Evolutionary conservation across 1,140 invertebrate genomes (phyloP).

Genomic region (Drosophila prosaltans): DNA sequence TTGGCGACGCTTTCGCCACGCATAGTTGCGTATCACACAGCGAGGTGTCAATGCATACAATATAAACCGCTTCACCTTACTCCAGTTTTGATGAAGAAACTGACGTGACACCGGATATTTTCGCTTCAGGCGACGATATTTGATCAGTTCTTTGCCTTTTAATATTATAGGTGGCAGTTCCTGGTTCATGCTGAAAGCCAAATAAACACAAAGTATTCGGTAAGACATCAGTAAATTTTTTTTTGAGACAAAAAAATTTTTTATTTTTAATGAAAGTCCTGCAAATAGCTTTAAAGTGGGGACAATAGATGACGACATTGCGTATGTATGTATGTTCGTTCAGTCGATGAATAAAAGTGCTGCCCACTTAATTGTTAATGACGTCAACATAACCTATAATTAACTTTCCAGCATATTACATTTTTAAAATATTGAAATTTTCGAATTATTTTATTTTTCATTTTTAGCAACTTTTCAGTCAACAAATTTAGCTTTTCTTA

Average conservation of each 20-base stretch:
- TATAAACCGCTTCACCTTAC: slow-evolving; percentile 68
- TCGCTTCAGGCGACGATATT: slow-evolving; percentile 47
- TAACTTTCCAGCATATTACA: no score
- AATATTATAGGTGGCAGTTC: slow-evolving; percentile 59
- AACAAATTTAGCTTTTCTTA: no score
- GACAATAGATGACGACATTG: no score
- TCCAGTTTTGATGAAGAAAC: slow-evolving; percentile 62
- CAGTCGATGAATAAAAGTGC: not conserved
- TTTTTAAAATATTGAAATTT: no score
- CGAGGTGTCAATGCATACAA: slow-evolving; percentile 58
- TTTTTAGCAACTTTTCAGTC: no score
- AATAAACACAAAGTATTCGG: not conserved
- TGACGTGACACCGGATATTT: slow-evolving; percentile 68
- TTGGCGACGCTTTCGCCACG: slow-evolving; percentile 40
- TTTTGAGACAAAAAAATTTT: not conserved
- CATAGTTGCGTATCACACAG: slow-evolving; percentile 56
- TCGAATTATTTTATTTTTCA: no score
- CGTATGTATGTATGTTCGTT: no score
- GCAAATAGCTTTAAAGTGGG: no score
- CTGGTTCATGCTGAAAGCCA: slow-evolving; percentile 46
- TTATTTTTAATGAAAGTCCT: not conserved
- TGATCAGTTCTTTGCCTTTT: slow-evolving; percentile 48
- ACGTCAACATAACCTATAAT: not conserved
- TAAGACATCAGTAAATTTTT: not conserved
- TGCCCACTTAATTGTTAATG: not conserved